Base-by-base conservation (phyloP, 2,113 vertebrate genomes). In the Theristicus caerulescens region DNA sequence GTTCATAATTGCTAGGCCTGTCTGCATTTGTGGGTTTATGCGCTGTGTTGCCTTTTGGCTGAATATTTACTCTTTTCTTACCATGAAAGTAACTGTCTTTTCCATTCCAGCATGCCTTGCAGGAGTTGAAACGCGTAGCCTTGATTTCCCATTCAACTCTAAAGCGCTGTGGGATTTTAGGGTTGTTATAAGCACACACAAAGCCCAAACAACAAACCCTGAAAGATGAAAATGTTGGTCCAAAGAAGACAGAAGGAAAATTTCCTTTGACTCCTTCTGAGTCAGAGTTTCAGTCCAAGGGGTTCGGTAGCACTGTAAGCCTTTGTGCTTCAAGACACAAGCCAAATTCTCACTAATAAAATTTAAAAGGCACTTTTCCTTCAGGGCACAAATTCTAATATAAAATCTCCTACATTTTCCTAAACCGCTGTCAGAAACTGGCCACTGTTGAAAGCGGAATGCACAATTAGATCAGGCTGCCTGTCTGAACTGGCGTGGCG, bases 291-390 rank as follows among this genome's bases (percentile, higher is more conserved):
- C 16, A 54, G 49, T 78, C 89, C 76, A 57, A 79, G 69, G 80
- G 44, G 57, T 55, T 95, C 1, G 0, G 86, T 59, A 93, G 90
- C 52, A 16, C 16, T 36, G 44, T 1, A 29, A 65, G 44, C 46
- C 73, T 94, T 82, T 3, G 8, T 52, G 89, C 71, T 93, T 80
- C n/a, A 29, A 90, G 70, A 61, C 85, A 44, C 26, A 7, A 86
- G 90, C 90, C 85, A 88, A 86, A 82, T 82, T 77, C 85, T 88
- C 36, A 24, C 71, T 80, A 82, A 80, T 65, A 82, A 86, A 80
- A 82, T 80, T 57, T 62, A 88, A 83, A 93, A 76, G 57, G 71
- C 82, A 65, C 25, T 88, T 90, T 93, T 86, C 90, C 92, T 94
- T 69, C 67, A 22, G 88, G 94, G 74, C 79, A 92, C 64, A 61